These are phyloP conservation scores for Drosophila jambulina DNA, from an alignment of 1,140 invertebrate genomes.

Conservation along the genomic window DNA sequence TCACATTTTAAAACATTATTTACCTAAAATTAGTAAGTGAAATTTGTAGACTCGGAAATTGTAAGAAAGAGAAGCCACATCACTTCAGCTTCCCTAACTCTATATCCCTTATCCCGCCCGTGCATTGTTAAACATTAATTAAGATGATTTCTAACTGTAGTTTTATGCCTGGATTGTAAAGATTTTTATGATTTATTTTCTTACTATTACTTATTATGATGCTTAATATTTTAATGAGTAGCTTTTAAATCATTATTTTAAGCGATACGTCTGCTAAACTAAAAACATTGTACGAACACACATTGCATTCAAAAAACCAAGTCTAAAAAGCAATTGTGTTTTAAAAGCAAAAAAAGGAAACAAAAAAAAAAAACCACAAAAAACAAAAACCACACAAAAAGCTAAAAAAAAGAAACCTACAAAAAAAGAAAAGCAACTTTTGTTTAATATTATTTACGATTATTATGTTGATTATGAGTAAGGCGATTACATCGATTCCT, in stretches of 20 bases:
- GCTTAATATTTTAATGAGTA: slow-evolving; percentile 33
- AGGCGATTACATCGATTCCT: slow-evolving; percentile 61
- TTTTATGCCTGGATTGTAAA: slow-evolving; percentile 25
- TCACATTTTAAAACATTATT: slow-evolving; percentile 2
- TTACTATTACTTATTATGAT: slow-evolving; percentile 54
- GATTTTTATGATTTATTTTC: slow-evolving; percentile 29
- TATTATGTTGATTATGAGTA: slow-evolving; percentile 22
- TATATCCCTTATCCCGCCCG: not conserved
- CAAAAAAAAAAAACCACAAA: slow-evolving; percentile 34
- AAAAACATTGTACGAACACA: slow-evolving; percentile 54
- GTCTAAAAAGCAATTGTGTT: slow-evolving; percentile 51
- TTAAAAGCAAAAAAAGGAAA: slow-evolving; percentile 43
- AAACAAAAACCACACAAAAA: slow-evolving; percentile 48
- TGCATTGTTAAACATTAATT: slow-evolving; percentile 16
- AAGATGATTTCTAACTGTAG: not conserved
- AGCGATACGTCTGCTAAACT: slow-evolving; percentile 23
- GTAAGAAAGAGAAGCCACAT: too few species aligned
- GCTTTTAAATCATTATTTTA: slow-evolving; percentile 24
- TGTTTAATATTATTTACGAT: slow-evolving; percentile 41
- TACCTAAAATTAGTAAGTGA: slow-evolving; percentile 30
- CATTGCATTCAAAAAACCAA: slow-evolving; percentile 23
- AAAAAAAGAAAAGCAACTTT: slow-evolving; percentile 46
- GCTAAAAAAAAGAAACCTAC: slow-evolving; percentile 47
- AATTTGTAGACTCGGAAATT: slow-evolving; percentile 25
- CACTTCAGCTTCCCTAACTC: not conserved